Evolutionary conservation across 2,113 vertebrate species (phyloP).

Genomic region (Rhinogobius similis): DNA sequence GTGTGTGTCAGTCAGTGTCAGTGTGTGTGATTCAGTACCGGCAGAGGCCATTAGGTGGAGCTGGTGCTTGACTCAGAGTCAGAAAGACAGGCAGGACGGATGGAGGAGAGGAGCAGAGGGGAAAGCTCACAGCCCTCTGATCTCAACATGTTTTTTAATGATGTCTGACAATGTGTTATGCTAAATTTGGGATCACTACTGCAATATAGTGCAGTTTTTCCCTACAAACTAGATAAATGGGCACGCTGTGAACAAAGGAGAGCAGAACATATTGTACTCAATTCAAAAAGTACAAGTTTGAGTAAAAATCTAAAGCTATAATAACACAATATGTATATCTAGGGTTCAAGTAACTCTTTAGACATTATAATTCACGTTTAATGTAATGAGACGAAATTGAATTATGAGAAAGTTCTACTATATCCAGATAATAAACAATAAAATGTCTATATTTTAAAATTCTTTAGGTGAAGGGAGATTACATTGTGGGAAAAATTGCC

Average conservation of each 20-base stretch:
- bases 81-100: constrained; percentile 35
- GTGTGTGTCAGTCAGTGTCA: constrained; percentile 33
- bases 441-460: no score
- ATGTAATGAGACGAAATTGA: no score
- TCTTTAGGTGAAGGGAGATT: no score
- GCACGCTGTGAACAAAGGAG: background rate
- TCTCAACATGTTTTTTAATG: constrained; percentile 24
- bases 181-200: constrained; percentile 20
- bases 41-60: constrained; percentile 72
- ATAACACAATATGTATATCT: no score
- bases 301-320: no score
- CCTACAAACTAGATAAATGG: background rate
- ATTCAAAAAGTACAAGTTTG: background rate
- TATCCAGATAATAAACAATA: no score
- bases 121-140: constrained; percentile 37
- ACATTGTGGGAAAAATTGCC: no score
- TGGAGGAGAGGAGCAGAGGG: constrained; percentile 29
- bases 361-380: background rate
- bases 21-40: constrained; percentile 56
- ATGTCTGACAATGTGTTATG: constrained; percentile 15
- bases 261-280: background rate
- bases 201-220: background rate
- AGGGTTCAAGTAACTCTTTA: no score
- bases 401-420: no score
- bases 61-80: constrained; percentile 70